Evolutionary conservation across 1,140 invertebrate genomes (phyloP), one percentile per base, ranked within the genome.

Genomic region (Carposina sasakii): DNA sequence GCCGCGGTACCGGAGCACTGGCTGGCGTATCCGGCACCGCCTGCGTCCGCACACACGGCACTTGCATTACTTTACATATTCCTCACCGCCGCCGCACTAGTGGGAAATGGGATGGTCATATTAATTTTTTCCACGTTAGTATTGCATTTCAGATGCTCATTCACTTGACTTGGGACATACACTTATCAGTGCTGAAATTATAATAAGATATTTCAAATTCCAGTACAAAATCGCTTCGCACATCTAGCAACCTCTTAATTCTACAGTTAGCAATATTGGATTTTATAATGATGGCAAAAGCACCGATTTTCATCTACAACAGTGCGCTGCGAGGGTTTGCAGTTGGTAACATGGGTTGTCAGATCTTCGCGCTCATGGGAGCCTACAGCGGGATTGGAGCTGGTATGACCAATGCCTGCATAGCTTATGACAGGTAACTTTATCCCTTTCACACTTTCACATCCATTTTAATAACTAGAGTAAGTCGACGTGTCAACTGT

Each of bases 241-340:
- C 95, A 1, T 93, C 96, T 12, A 96, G 95, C 6, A 97, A 97
- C 65, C 91, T 96, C 79, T 93, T 97, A 49, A 93, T 97, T 2
- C 88, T 97, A 3, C 96, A 96, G 71, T 78, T 97, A 67, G 94
- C 95, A 5, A 85, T 96, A 24, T 91, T 92, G 54, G 95, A 97
- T 72, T 93, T 96, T 63, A 85, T 94, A 13, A 96, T 95, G 94
- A 94, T 95, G 91, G 65, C 91, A 1, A 95, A 95, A 82, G 90
- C 93, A 1, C 94, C 94, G 0, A 91, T 96, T 57, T 94, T 96
- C 72, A 94, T 96, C 55, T 94, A 94, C 71, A 95, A 95, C 69
- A 94, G 93, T 2, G 92, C 94, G 49, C 88, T 93, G 71, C 87
- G 89, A 20, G 94, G 93, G 3, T 94, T 92, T 54, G 91, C 92